phyloP scores from a whole-genome alignment of 1,140 invertebrate species.

The Tribolium madens region DNA sequence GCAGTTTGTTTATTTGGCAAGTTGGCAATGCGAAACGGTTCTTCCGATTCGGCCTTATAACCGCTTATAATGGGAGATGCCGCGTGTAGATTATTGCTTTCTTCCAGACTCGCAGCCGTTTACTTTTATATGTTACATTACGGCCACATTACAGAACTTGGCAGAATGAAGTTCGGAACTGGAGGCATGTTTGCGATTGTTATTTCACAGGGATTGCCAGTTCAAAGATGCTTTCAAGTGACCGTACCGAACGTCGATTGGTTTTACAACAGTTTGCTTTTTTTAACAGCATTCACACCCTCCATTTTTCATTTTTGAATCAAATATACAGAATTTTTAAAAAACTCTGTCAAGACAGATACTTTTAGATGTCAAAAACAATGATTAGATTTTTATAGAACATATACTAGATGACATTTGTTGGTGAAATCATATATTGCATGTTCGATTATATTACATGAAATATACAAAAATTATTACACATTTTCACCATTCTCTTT shows the following conservation, averaged over 20 bases:
- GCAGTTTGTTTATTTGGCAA: conserved; percentile 56
- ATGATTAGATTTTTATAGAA: conserved; percentile 15
- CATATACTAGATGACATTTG: neutral
- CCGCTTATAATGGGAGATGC: conserved; percentile 46
- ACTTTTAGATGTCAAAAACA: neutral
- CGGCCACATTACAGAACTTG: conserved; percentile 48
- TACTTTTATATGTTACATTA: conserved; percentile 50
- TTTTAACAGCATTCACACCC: no score
- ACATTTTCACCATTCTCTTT: neutral
- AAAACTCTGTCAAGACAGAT: neutral
- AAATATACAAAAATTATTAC: neutral
- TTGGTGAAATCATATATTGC: neutral
- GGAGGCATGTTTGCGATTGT: neutral
- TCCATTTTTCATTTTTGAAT: neutral
- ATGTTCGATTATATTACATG: conserved; percentile 7
- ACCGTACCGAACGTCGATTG: no score
- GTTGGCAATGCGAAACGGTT: conserved; percentile 30
- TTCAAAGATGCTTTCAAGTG: neutral
- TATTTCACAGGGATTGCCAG: neutral
- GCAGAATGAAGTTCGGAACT: neutral
- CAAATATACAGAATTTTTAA: neutral
- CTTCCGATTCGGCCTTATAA: conserved; percentile 41
- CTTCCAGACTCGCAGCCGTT: conserved; percentile 46
- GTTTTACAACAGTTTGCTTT: no score
- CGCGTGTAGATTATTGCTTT: conserved; percentile 52